Evolutionary conservation across 2,888 invertebrate genomes (phyloP).

Genomic region (Atrina japonica): DNA sequence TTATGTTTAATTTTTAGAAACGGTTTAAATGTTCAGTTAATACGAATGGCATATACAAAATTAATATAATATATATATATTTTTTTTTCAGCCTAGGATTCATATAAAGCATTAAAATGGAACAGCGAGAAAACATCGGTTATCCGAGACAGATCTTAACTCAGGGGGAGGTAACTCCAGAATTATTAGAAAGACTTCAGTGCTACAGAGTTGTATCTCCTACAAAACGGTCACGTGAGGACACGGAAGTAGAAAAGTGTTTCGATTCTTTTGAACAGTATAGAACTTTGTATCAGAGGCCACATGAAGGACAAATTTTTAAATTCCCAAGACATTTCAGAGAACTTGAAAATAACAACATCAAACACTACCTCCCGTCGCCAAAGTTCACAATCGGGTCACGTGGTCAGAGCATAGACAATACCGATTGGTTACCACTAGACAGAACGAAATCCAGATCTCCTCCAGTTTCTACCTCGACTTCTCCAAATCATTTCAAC

Average conservation of each 20-base stretch:
- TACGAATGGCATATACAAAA: too few relatives aligned
- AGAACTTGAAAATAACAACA: constrained; percentile 4
- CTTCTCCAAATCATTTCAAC: constrained; percentile 25
- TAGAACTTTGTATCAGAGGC: constrained; percentile 3
- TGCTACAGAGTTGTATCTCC: constrained; percentile 11
- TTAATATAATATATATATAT: too few relatives aligned
- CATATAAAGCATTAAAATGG: too few relatives aligned
- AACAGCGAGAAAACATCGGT: too few relatives aligned
- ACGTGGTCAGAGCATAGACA: constrained; percentile 42
- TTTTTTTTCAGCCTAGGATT: too few relatives aligned
- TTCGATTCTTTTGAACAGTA: constrained; percentile 9
- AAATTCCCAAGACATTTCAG: constrained; percentile 29
- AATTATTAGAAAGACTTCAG: constrained; percentile 21
- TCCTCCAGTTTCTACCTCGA: constrained; percentile 51
- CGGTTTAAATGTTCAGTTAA: too few relatives aligned
- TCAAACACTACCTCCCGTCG: constrained; percentile 13
- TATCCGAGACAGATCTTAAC: background rate
- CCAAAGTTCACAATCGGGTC: constrained; percentile 3
- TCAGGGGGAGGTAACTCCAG: constrained; percentile 19
- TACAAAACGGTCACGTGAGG: constrained; percentile 25
- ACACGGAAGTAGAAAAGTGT: constrained; percentile 36
- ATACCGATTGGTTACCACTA: constrained; percentile 62
- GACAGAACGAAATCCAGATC: constrained; percentile 59
- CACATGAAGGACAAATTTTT: constrained; percentile 23
- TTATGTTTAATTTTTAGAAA: too few relatives aligned